phyloP scores from a whole-genome alignment of 2,888 invertebrate genomes.

The Leptinotarsa peninsularis region DNA sequence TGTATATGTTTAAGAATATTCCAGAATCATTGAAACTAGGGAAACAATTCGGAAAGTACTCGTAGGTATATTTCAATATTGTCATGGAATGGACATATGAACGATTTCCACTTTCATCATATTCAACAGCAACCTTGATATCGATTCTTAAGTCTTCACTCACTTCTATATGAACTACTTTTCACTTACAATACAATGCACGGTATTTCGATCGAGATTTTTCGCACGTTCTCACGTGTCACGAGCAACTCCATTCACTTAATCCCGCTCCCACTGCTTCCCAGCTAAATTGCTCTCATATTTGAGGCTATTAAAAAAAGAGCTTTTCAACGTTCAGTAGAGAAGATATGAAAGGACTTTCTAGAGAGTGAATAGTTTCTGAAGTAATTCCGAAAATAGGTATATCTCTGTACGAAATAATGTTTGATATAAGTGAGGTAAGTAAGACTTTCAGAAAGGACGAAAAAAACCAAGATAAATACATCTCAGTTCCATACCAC shows the following conservation, averaged over 20 bases:
- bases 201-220: not conserved
- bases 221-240: not conserved
- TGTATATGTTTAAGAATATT: no score
- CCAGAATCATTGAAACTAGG: no score
- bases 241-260: constrained; percentile 28
- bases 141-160: not conserved
- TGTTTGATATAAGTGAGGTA: constrained; percentile 3
- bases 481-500: no score
- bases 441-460: no score
- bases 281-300: constrained; percentile 39
- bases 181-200: no score
- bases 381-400: constrained; percentile 29
- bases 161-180: no score
- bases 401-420: constrained; percentile 41
- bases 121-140: no score
- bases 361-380: constrained; percentile 28
- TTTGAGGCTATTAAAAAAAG: constrained; percentile 30
- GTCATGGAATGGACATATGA: no score
- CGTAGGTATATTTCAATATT: no score
- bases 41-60: no score
- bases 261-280: constrained; percentile 48
- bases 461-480: no score
- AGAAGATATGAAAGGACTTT: constrained; percentile 26
- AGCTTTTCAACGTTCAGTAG: constrained; percentile 18
- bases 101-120: no score